Evolutionary conservation across 2,888 invertebrate genomes (phyloP), one percentile per base, ranked within the genome.

Genomic region (Latheticus oryzae): DNA sequence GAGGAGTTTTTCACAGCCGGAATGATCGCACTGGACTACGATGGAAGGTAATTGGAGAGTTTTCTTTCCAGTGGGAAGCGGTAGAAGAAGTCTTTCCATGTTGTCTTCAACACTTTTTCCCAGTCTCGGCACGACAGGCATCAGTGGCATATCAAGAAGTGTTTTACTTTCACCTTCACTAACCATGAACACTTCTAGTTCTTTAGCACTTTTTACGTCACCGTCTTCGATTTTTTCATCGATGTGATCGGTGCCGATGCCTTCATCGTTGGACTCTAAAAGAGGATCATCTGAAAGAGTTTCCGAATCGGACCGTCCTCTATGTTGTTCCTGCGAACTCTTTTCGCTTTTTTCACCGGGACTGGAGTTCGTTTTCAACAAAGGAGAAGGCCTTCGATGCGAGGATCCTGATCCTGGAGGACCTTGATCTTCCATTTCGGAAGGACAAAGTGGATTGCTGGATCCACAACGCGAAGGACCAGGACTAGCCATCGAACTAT

Each of bases 401-500:
- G 68, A 58, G 32, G 66, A 66, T 8, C 73, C 72, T 8, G 73
- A 68, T 13, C 84, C 86, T 33, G 84, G 83, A 33, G 85, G 84
- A 1, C 87, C 87, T 1, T 86, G 86, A 67, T 89, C 89, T 69
- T 90, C 89, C 83, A 87, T 86, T 79, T 90, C 89, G 5, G 87
- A 86, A 1, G 88, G 87, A 73, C 88, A 90, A 1, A 91, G 75
- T 0, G 91, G 91, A 75, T 91, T 91, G 70, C 87, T 90, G 0
- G 91, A 91, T 3, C 90, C 90, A 73, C 91, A 91, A 59, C 91
- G 81, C 0, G 47, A 91, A 2, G 91, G 89, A 0, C 90, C 91
- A 0, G 91, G 91, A 76, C 90, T 90, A 0, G 91, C 90, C 88
- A 91, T 91, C 1, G 91, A 91, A 62, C 90, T 90, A 75, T 92